These are phyloP conservation scores for Sardinella longiceps DNA, from an alignment of 2,797 vertebrate genomes.

Conservation along the genomic window DNA sequence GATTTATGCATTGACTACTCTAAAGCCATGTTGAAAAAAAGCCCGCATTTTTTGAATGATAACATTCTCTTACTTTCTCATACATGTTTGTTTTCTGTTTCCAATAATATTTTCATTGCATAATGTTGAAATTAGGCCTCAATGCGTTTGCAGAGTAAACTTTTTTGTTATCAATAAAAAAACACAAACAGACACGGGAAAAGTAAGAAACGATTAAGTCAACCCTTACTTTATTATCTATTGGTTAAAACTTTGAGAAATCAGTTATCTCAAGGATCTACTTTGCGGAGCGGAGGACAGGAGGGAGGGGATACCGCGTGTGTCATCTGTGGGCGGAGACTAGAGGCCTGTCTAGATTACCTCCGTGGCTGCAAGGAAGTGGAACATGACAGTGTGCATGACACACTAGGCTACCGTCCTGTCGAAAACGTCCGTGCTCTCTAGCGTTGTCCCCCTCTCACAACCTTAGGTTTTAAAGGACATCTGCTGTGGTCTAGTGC, in stretches of 20 bases:
- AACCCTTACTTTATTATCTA: background rate
- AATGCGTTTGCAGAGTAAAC: no score
- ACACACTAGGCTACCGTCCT: background rate
- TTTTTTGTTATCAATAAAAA: no score
- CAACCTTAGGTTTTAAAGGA: slow-evolving; percentile 9
- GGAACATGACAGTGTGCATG: slow-evolving; percentile 19
- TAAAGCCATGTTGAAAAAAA: no score
- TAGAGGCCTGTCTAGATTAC: background rate
- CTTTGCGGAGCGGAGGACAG: background rate
- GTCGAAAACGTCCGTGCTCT: background rate
- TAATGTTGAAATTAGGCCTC: no score
- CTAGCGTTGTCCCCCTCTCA: background rate
- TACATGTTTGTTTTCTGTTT: no score
- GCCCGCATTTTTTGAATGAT: no score
- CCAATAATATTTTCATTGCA: no score
- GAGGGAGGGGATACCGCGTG: background rate
- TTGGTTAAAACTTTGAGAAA: background rate
- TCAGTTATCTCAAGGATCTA: background rate
- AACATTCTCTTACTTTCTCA: no score
- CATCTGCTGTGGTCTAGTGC: slow-evolving; percentile 1
- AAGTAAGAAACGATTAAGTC: background rate
- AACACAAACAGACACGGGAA: background rate
- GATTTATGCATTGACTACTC: no score
- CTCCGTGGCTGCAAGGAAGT: background rate
- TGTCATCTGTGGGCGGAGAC: slow-evolving; percentile 35